Base-by-base conservation (phyloP, 2,113 vertebrate species). In the Aix galericulata region DNA sequence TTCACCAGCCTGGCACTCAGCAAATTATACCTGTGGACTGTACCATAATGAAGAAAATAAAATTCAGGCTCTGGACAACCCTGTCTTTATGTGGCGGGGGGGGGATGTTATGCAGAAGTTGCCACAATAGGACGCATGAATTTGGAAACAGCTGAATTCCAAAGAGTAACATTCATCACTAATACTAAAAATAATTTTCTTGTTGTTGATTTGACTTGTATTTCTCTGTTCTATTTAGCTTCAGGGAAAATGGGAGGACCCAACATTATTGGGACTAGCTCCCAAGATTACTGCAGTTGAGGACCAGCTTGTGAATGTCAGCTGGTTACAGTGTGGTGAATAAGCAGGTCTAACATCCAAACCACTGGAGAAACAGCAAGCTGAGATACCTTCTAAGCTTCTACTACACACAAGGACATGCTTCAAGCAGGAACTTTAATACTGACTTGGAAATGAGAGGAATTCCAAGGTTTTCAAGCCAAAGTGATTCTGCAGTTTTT, bases 191-290 rank as follows among this genome's bases (percentile, higher is more conserved):
- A 11, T 55, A 53, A 8, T 74, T 72, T 64, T 48, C n/a, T 83
- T 87, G 53, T 44, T 69, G 31, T 73, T 82, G 21, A 53, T 88
- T 89, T 83, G 50, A 58, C 40, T 79, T 82, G 71, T 8, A 29
- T 84, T 89, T 88, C 31, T 81, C 36, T 68, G 1, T 81, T 94
- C 58, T 36, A 34, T 34, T 86, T 66, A 72, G 50, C 32, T 82
- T 36, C 21, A 27, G 46, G 64, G 64, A 77, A 93, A 80, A 32
- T 25, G 32, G 11, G 48, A 78, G 42, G 34, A 21, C 27, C 26
- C 27, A 8, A 23, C 11, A 62, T 13, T 44, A 59, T 12, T 55
- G 1, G 3, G 27, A 90, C 64, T 82, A 53, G 46, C 36, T 91
- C 46, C 80, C 0, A 2, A 68, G 12, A n/a, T 81, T 84, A 48